Percentiles rank a stretch among this genome's conserved stretches.
Evolutionary conservation across 1,140 invertebrate species (phyloP).

Genomic region (Megathymus violae): DNA sequence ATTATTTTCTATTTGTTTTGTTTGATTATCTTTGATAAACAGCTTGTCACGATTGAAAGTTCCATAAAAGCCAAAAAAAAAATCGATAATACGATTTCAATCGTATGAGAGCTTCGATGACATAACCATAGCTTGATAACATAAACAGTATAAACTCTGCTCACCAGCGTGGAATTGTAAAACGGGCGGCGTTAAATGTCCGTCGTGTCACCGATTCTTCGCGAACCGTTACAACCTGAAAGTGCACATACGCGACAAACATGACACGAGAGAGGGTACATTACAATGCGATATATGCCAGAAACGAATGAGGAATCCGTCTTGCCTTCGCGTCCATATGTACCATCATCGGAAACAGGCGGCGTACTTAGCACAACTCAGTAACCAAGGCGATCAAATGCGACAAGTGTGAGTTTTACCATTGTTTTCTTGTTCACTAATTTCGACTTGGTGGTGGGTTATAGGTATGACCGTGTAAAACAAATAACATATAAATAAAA

Average conservation of each 20-base stretch:
- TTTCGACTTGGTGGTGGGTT: slow-evolving; percentile 19
- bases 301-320: slow-evolving; percentile 85
- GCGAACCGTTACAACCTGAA: slow-evolving; percentile 86
- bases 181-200: slow-evolving; percentile 84
- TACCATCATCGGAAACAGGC: slow-evolving; percentile 85
- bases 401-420: slow-evolving; percentile 56
- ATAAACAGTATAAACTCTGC: slow-evolving; percentile 3
- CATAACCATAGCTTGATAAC: neutral
- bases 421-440: slow-evolving; percentile 1
- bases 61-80: too few species aligned
- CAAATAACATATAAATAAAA: too few species aligned
- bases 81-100: too few species aligned
- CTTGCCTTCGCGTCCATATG: slow-evolving; percentile 85
- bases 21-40: too few species aligned
- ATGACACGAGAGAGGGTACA: slow-evolving; percentile 82
- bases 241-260: slow-evolving; percentile 86
- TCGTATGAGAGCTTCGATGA: too few species aligned
- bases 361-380: slow-evolving; percentile 68
- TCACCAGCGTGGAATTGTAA: slow-evolving; percentile 74
- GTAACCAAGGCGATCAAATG: slow-evolving; percentile 64
- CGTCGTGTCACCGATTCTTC: slow-evolving; percentile 84
- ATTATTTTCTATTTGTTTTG: too few species aligned
- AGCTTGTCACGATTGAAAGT: too few species aligned
- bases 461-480: too few species aligned
- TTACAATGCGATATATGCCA: slow-evolving; percentile 85